Evolutionary conservation across 2,113 vertebrate genomes (phyloP).

Genomic region (Tychaedon coryphoeus): DNA sequence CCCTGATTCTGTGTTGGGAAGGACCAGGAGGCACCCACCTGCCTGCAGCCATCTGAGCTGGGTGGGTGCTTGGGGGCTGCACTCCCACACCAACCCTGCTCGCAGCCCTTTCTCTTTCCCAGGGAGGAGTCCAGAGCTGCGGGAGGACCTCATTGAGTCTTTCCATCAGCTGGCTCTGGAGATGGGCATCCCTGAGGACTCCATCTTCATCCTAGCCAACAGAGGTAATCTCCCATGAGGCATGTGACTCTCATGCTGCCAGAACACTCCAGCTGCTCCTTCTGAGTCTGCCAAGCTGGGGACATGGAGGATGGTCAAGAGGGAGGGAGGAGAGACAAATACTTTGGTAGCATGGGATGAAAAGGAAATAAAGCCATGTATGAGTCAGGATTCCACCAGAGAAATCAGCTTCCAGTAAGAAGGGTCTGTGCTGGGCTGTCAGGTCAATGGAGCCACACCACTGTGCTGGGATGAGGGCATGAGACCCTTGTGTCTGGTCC

Average conservation of each 20-base stretch:
- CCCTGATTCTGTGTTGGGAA: background rate
- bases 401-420: background rate
- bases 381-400: background rate
- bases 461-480: background rate
- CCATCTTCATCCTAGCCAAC: constrained; percentile 74
- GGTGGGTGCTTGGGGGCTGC: background rate
- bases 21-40: background rate
- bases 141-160: constrained; percentile 73
- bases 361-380: background rate
- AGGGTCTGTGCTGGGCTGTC: background rate
- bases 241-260: rapidly evolving
- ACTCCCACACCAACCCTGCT: background rate
- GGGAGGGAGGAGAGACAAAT: background rate
- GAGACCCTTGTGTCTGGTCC: background rate
- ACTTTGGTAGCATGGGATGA: background rate
- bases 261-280: background rate
- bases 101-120: background rate
- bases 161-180: constrained; percentile 80
- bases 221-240: constrained; percentile 69
- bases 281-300: background rate
- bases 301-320: rapidly evolving
- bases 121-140: constrained; percentile 80
- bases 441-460: background rate
- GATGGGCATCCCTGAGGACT: constrained; percentile 74
- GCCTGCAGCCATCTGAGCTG: background rate